Conservation (phyloP, 1,140 invertebrate genomes). For the Brachionus plicatilis region DNA sequence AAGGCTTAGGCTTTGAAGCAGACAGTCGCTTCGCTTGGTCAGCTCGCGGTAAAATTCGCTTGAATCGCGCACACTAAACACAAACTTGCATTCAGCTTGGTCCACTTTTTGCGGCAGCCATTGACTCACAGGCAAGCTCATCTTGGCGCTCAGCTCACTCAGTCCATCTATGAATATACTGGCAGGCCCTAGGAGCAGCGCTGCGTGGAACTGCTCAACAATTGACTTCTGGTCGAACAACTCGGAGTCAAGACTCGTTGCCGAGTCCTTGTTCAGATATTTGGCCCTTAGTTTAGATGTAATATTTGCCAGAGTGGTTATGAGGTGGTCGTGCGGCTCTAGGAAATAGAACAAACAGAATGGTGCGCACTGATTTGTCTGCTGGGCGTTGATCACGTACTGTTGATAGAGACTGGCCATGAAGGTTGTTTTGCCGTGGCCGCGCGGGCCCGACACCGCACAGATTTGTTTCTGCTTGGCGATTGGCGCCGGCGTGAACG, state of each 20-base stretch:
- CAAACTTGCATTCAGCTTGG: slow-evolving; percentile 7
- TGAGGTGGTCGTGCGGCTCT: not conserved
- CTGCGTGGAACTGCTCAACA: slow-evolving; percentile 25
- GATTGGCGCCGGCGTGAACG: not conserved
- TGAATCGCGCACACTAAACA: not conserved
- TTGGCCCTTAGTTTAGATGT: slow-evolving; percentile 25
- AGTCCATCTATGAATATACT: slow-evolving; percentile 32
- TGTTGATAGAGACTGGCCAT: slow-evolving; percentile 31
- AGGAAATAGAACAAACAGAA: slow-evolving; percentile 29
- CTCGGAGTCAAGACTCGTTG: not conserved
- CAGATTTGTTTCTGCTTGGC: not conserved
- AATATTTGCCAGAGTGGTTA: not conserved
- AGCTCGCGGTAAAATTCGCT: not conserved
- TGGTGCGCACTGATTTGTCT: not conserved
- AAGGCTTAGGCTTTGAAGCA: not conserved
- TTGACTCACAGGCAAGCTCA: not conserved
- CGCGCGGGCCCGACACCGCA: not conserved
- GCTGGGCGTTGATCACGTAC: not conserved
- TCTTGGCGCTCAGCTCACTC: not conserved
- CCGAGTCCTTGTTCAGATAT: slow-evolving; percentile 29
- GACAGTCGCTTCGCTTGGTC: not conserved
- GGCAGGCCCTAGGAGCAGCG: not conserved
- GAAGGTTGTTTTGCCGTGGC: slow-evolving; percentile 14
- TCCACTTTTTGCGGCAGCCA: not conserved
- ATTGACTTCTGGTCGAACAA: slow-evolving; percentile 21